Percentiles rank a stretch among this genome's conserved stretches.
Conservation (phyloP, 1,140 invertebrate species). For the Drusus annulatus region DNA sequence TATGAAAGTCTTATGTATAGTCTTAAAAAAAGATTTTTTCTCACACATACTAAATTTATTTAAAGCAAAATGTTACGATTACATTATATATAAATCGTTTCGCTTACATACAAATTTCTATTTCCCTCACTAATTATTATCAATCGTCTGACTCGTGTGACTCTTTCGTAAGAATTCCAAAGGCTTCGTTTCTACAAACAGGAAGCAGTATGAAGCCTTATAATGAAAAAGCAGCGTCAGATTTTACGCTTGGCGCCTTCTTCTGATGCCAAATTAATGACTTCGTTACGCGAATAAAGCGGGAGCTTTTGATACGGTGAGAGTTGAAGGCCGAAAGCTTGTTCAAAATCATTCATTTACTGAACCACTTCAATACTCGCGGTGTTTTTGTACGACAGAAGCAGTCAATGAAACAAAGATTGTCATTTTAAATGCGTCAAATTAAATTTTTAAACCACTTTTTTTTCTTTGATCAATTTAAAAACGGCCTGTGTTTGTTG, state of each 20-base stretch:
- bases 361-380: neutral
- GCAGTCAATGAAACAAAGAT: too few species aligned
- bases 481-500: too few species aligned
- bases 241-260: slow-evolving; percentile 17
- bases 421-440: too few species aligned
- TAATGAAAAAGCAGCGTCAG: slow-evolving; percentile 27
- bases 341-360: slow-evolving; percentile 21
- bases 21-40: too few species aligned
- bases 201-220: neutral
- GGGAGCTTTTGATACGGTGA: slow-evolving; percentile 2
- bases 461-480: too few species aligned
- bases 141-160: neutral
- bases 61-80: too few species aligned
- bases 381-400: too few species aligned
- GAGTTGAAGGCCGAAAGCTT: neutral
- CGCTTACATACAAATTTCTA: too few species aligned
- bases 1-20: too few species aligned
- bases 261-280: slow-evolving; percentile 32
- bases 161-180: neutral
- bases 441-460: too few species aligned
- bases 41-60: too few species aligned
- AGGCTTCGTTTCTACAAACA: neutral
- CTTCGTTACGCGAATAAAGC: slow-evolving; percentile 17
- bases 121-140: neutral
- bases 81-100: too few species aligned